Evolutionary conservation across 2,113 vertebrate genomes (phyloP).

Genomic region (Girardinichthys multiradiatus): DNA sequence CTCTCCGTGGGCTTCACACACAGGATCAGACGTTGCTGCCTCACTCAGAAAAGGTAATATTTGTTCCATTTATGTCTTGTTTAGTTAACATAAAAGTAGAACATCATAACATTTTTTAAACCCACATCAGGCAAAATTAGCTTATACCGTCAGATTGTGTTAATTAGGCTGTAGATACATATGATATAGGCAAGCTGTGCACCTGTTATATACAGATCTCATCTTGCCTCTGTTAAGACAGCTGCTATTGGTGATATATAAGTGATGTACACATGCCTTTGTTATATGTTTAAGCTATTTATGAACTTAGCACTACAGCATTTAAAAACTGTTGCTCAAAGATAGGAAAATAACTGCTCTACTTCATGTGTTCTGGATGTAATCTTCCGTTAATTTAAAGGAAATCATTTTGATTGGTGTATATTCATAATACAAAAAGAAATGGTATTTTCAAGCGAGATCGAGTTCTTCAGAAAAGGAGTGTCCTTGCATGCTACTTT

Average conservation of each 20-base stretch:
- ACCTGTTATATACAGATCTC: slow-evolving; percentile 56
- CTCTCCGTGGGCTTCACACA: neutral
- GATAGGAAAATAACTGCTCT: neutral
- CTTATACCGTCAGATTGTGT: neutral
- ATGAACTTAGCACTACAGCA: neutral
- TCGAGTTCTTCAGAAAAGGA: slow-evolving; percentile 65
- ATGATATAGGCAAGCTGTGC: slow-evolving; percentile 15
- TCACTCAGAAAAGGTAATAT: slow-evolving; percentile 51
- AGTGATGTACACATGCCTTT: neutral
- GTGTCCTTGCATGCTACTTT: slow-evolving; percentile 63
- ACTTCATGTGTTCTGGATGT: neutral
- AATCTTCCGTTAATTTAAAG: neutral
- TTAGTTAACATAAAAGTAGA: neutral
- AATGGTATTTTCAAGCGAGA: slow-evolving; percentile 24
- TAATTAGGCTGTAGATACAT: neutral
- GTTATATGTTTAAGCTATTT: neutral
- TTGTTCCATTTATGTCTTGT: neutral
- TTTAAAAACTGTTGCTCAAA: neutral
- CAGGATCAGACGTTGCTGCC: neutral
- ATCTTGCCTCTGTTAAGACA: slow-evolving; percentile 4
- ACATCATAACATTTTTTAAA: neutral
- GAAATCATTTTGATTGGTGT: neutral
- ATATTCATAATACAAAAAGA: neutral
- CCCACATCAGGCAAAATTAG: neutral
- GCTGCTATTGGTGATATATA: neutral